phyloP scores from a whole-genome alignment of 2,888 invertebrate species.

The Leptinotarsa juncta region DNA sequence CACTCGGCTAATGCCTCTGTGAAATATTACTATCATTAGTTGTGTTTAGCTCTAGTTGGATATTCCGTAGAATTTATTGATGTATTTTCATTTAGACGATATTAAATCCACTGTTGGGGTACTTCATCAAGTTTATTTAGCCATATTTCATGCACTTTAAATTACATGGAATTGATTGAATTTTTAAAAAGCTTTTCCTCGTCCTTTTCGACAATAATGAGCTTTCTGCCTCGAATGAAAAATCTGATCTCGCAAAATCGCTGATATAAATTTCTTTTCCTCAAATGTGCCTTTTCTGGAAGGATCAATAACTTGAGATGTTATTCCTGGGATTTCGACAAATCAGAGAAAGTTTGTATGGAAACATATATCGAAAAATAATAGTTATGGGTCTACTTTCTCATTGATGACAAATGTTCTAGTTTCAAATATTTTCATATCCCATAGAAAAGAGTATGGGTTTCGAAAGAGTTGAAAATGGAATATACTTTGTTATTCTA shows the following conservation, averaged over 20 bases:
- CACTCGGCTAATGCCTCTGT: constrained; percentile 9
- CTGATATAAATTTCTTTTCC: no score
- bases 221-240: neutral
- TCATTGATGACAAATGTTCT: no score
- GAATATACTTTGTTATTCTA: no score
- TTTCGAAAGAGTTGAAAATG: no score
- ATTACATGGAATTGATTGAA: constrained; percentile 19
- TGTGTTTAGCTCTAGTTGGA: constrained; percentile 19
- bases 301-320: no score
- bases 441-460: no score
- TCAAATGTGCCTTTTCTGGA: no score
- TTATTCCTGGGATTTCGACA: no score
- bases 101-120: constrained; percentile 14
- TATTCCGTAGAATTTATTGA: constrained; percentile 10
- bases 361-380: no score
- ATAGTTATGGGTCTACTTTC: no score
- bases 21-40: constrained; percentile 20
- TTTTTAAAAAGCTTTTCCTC: neutral
- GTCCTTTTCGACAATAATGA: neutral
- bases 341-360: no score
- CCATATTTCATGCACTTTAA: constrained; percentile 7
- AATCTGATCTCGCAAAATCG: neutral
- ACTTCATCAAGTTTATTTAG: constrained; percentile 16
- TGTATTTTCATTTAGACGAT: constrained; percentile 19
- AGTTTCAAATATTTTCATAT: no score